Conservation (phyloP, 1,140 invertebrate species). For the Spodoptera frugiperda region DNA sequence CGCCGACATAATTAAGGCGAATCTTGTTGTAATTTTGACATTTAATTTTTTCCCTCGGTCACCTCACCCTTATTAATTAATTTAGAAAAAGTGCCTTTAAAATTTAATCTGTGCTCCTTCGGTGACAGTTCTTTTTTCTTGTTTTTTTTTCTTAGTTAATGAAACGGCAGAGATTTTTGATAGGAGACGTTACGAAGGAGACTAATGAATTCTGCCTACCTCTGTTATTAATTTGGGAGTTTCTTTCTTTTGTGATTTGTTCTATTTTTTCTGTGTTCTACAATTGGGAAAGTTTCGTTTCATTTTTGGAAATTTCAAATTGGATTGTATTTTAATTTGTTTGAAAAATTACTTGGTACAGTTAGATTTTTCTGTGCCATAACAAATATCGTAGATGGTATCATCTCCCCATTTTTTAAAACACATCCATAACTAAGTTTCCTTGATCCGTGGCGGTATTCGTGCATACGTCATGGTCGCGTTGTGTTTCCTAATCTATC, state of each 20-base stretch:
- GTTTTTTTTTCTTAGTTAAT: conserved; percentile 63
- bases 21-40: conserved; percentile 85
- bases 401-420: no score
- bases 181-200: conserved; percentile 50
- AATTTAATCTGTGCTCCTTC: conserved; percentile 80
- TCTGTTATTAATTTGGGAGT: conserved; percentile 61
- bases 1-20: conserved; percentile 80
- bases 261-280: conserved; percentile 32
- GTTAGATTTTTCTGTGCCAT: no score
- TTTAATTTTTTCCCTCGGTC: conserved; percentile 81
- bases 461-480: conserved; percentile 18
- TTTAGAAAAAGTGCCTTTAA: conserved; percentile 78
- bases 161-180: conserved; percentile 79
- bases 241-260: conserved; percentile 45
- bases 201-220: conserved; percentile 45
- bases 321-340: conserved; percentile 25
- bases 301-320: conserved; percentile 20
- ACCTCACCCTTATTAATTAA: conserved; percentile 80
- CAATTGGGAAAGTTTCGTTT: conserved; percentile 34
- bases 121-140: conserved; percentile 72
- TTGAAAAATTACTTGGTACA: neutral
- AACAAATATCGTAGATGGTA: neutral
- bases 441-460: no score
- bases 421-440: no score
- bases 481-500: conserved; percentile 31